These are phyloP conservation scores for Leptoteleia sp. DNA, from an alignment of 1,140 invertebrate genomes.

Conservation along the genomic window DNA sequence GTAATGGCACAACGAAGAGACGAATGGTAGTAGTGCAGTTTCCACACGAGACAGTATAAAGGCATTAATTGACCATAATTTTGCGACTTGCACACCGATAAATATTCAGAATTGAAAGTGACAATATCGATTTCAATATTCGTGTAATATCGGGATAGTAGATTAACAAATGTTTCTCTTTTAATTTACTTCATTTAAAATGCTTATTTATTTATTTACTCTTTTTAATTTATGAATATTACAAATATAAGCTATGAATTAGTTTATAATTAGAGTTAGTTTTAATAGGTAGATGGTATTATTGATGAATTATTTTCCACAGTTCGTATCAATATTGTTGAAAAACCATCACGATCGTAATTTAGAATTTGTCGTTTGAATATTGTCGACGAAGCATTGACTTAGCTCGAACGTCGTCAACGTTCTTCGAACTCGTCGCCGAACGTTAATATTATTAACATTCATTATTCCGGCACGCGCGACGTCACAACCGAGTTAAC, in stretches of 20 bases:
- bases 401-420: slow-evolving; percentile 21
- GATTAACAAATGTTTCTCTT: slow-evolving; percentile 1
- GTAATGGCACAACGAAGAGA: too few species aligned
- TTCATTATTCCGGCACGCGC: slow-evolving; percentile 18
- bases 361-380: slow-evolving; percentile 51
- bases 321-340: slow-evolving; percentile 26
- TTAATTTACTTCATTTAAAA: slow-evolving; percentile 2
- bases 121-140: slow-evolving; percentile 12
- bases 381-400: slow-evolving; percentile 48
- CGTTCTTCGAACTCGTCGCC: slow-evolving; percentile 35
- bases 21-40: too few species aligned
- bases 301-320: slow-evolving; percentile 29
- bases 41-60: too few species aligned
- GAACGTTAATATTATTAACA: slow-evolving; percentile 23
- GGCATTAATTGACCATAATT: slow-evolving; percentile 40
- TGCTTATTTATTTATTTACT: slow-evolving; percentile 15
- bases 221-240: slow-evolving; percentile 7
- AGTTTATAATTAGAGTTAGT: slow-evolving; percentile 44
- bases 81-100: slow-evolving; percentile 14
- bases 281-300: slow-evolving; percentile 21
- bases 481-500: slow-evolving; percentile 39
- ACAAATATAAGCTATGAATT: slow-evolving; percentile 38
- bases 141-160: background rate
- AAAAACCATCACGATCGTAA: slow-evolving; percentile 44
- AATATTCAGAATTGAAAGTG: slow-evolving; percentile 21